Evolutionary conservation across 2,797 vertebrate genomes (phyloP).

Genomic region (Thaleichthys pacificus): DNA sequence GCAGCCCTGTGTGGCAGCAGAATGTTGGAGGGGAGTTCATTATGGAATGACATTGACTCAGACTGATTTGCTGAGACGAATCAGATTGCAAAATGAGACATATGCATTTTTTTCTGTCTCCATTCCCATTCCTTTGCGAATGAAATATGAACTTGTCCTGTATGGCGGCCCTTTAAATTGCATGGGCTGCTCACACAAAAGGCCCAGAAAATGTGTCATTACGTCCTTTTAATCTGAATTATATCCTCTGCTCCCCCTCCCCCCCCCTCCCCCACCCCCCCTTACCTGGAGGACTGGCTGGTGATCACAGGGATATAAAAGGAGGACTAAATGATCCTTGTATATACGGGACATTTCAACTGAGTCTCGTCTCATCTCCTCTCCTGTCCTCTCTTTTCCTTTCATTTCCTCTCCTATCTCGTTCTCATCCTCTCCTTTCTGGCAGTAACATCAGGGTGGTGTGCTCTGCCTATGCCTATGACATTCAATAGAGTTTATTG

Average conservation of each 20-base stretch:
- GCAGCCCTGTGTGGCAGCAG: conserved; percentile 38
- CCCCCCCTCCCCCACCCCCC: conserved; percentile 29
- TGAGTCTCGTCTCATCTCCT: too few relatives aligned
- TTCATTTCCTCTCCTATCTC: too few relatives aligned
- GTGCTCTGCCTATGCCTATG: too few relatives aligned
- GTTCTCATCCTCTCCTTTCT: too few relatives aligned
- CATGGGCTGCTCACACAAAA: conserved; percentile 67
- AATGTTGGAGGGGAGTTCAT: conserved; percentile 64
- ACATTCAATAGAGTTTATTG: too few relatives aligned
- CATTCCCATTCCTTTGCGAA: conserved; percentile 52
- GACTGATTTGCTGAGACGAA: conserved; percentile 73
- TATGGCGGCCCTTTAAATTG: conserved; percentile 69
- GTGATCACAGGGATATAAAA: conserved; percentile 62
- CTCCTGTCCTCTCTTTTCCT: too few relatives aligned
- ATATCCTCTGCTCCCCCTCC: conserved; percentile 58
- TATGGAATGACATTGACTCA: conserved; percentile 69
- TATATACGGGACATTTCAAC: conserved; percentile 29
- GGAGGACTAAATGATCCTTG: conserved; percentile 49
- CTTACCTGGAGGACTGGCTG: conserved; percentile 62
- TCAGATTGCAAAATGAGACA: conserved; percentile 75
- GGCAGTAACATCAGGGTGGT: too few relatives aligned
- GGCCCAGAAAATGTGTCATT: conserved; percentile 72
- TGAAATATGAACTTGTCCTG: conserved; percentile 76
- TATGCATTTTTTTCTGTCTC: conserved; percentile 46
- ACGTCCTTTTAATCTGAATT: conserved; percentile 74